Conservation (phyloP, 2,113 vertebrate genomes). For the Oxyura jamaicensis region DNA sequence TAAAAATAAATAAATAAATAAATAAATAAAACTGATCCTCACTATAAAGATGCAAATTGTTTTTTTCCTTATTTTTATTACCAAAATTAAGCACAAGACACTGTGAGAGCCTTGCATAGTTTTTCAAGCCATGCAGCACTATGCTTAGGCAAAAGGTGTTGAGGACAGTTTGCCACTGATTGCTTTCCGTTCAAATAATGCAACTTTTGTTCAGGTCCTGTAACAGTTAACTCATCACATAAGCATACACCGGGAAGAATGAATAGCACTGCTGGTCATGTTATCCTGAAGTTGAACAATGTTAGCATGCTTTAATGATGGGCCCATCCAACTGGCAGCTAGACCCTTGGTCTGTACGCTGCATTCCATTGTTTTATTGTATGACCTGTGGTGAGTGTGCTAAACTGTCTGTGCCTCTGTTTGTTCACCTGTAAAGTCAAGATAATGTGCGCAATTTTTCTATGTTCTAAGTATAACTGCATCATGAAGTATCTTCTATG, state of each 20-base stretch:
- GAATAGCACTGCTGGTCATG: neutral
- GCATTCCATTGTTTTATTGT: neutral
- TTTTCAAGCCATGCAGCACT: fast-evolving
- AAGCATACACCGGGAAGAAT: neutral
- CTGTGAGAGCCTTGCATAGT: fast-evolving
- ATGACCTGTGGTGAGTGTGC: neutral
- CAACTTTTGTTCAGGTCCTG: neutral
- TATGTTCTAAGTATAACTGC: neutral
- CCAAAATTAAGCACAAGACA: neutral
- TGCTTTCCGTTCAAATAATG: neutral
- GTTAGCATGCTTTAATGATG: neutral
- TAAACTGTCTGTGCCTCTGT: neutral
- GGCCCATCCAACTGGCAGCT: neutral
- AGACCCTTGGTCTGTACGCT: neutral
- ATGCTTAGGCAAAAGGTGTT: neutral
- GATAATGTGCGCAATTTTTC: neutral
- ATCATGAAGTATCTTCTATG: neutral
- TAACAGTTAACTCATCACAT: neutral
- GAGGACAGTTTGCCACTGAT: neutral
- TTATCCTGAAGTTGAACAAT: neutral
- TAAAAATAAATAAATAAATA: neutral
- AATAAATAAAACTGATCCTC: neutral
- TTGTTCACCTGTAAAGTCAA: neutral
- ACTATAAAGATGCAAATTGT: neutral
- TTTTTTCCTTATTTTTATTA: neutral